Evolutionary conservation across 2,888 invertebrate genomes (phyloP).

Genomic region (Nasonovia ribisnigri): DNA sequence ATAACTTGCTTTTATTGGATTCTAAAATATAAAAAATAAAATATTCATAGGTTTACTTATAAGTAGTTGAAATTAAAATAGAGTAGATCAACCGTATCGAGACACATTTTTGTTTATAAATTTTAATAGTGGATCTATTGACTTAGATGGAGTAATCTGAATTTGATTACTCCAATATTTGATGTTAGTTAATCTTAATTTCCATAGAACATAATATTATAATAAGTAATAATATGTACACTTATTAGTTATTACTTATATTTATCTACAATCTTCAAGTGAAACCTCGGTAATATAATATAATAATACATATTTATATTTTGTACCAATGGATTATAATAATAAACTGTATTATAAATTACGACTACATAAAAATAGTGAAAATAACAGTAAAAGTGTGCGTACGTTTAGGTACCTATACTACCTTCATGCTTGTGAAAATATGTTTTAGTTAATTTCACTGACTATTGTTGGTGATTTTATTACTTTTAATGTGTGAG

Average conservation of each 20-base stretch:
- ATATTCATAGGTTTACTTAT: too few species aligned
- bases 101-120: background rate
- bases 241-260: background rate
- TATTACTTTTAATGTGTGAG: conserved; percentile 16
- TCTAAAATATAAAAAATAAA: too few species aligned
- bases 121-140: background rate
- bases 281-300: background rate
- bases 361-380: background rate
- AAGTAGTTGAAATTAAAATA: too few species aligned
- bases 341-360: background rate
- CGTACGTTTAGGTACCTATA: background rate
- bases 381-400: background rate
- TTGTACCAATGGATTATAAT: background rate
- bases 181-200: background rate
- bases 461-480: background rate
- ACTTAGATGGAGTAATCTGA: background rate
- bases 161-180: background rate
- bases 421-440: background rate
- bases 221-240: background rate
- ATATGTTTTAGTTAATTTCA: conserved; percentile 22
- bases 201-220: background rate
- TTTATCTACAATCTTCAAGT: background rate
- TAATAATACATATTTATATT: background rate
- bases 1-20: too few species aligned
- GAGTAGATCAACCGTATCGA: too few species aligned